A percentile compares a stretch with the other conserved stretches of the same genome.
Evolutionary conservation across 2,113 vertebrate species (phyloP).

Genomic region (Smithornis capensis): DNA sequence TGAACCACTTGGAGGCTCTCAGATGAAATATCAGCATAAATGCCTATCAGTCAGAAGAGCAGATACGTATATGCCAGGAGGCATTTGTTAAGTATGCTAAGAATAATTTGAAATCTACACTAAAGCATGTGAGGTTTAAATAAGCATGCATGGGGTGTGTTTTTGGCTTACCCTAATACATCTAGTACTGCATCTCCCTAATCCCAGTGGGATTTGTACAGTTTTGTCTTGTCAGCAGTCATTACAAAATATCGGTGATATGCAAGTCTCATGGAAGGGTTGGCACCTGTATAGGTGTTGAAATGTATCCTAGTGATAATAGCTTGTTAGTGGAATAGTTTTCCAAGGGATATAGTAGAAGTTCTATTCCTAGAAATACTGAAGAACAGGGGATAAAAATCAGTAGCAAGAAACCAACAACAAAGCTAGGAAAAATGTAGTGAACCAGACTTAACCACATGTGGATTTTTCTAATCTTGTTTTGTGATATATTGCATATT

Average conservation of each 20-base stretch:
- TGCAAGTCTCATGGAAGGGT: not conserved
- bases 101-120: not conserved
- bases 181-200: not conserved
- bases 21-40: not conserved
- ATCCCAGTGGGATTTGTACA: not conserved
- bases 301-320: not conserved
- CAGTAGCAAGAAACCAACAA: not conserved
- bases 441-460: not conserved
- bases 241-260: not conserved
- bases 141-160: not conserved
- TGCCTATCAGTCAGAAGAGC: not conserved
- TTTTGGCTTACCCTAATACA: not conserved
- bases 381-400: not conserved
- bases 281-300: not conserved
- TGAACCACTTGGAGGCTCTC: not conserved
- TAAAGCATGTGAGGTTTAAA: not conserved
- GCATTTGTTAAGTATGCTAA: not conserved
- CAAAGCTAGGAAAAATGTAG: not conserved
- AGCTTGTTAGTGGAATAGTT: not conserved
- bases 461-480: not conserved
- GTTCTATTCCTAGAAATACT: not conserved
- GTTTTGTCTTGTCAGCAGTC: not conserved
- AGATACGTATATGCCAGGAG: not conserved
- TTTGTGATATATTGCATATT: not conserved
- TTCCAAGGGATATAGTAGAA: not conserved